These are phyloP conservation scores for Diglossa cyanea DNA, from an alignment of 2,797 vertebrate genomes.

Conservation along the genomic window DNA sequence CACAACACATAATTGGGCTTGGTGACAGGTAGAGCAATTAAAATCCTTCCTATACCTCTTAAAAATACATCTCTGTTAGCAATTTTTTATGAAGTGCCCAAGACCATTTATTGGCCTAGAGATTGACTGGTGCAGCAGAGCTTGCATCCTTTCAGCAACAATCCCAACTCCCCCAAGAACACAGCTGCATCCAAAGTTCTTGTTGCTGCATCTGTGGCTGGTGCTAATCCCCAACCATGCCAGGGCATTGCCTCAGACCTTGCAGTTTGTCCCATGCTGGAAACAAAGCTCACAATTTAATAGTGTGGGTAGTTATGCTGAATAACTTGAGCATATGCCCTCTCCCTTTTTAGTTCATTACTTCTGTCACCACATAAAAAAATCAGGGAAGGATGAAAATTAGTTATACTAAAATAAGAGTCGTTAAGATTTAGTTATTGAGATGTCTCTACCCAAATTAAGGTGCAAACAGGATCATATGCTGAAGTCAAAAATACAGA, in stretches of 20 bases:
- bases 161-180: not conserved
- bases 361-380: not conserved
- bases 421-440: not conserved
- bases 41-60: not conserved
- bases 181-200: not conserved
- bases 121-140: not conserved
- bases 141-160: not conserved
- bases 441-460: not conserved
- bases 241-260: not conserved
- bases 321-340: not conserved
- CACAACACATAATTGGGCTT: not conserved
- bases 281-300: not conserved
- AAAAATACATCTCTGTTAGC: not conserved
- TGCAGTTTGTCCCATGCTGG: fast-evolving
- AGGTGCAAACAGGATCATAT: not conserved
- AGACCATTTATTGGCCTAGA: not conserved
- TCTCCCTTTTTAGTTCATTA: not conserved
- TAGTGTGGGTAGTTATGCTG: not conserved
- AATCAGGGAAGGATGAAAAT: not conserved
- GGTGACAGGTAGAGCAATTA: not conserved
- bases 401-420: not conserved
- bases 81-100: not conserved
- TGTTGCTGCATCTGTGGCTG: not conserved
- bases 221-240: not conserved
- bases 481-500: not conserved